A percentile compares a stretch with the other conserved stretches of the same genome.
These are phyloP conservation scores for Rhinophrynus dorsalis DNA, from an alignment of 2,797 vertebrate genomes.

Conservation along the genomic window DNA sequence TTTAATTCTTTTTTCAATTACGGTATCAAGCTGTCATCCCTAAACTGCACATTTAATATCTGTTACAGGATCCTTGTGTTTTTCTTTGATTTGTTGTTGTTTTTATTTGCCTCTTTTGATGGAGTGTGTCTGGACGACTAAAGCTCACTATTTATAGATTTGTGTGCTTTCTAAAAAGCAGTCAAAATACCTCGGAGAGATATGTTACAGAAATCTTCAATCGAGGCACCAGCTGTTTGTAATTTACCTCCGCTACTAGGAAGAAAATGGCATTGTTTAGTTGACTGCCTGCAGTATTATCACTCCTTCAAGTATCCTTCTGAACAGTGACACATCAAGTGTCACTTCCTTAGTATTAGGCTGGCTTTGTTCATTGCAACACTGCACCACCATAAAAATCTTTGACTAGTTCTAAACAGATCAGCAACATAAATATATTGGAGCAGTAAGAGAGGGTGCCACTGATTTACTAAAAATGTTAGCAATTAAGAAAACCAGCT, in stretches of 20 bases:
- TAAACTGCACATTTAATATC: slow-evolving; percentile 22
- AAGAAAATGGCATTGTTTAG: slow-evolving; percentile 48
- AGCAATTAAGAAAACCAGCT: no score
- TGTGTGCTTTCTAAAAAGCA: slow-evolving; percentile 57
- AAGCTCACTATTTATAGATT: not conserved
- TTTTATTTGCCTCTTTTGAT: slow-evolving; percentile 38
- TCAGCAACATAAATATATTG: no score
- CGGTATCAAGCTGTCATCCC: not conserved
- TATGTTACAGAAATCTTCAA: slow-evolving; percentile 56
- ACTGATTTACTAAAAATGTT: no score
- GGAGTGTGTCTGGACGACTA: slow-evolving; percentile 33
- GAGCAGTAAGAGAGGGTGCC: no score
- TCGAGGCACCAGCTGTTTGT: slow-evolving; percentile 57
- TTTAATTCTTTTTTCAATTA: slow-evolving; percentile 26
- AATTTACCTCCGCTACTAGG: slow-evolving; percentile 58
- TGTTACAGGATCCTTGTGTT: not conserved
- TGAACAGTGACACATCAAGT: slow-evolving; percentile 36
- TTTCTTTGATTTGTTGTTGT: slow-evolving; percentile 40
- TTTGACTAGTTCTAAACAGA: no score
- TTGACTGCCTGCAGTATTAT: slow-evolving; percentile 44
- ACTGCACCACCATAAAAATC: slow-evolving; percentile 29
- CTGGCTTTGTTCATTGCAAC: slow-evolving; percentile 12
- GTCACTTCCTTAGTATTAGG: slow-evolving; percentile 21
- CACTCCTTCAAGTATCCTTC: slow-evolving; percentile 60
- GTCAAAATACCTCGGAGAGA: slow-evolving; percentile 58